These are phyloP conservation scores for Nycteola revayana DNA, from an alignment of 2,888 invertebrate species.

Conservation along the genomic window DNA sequence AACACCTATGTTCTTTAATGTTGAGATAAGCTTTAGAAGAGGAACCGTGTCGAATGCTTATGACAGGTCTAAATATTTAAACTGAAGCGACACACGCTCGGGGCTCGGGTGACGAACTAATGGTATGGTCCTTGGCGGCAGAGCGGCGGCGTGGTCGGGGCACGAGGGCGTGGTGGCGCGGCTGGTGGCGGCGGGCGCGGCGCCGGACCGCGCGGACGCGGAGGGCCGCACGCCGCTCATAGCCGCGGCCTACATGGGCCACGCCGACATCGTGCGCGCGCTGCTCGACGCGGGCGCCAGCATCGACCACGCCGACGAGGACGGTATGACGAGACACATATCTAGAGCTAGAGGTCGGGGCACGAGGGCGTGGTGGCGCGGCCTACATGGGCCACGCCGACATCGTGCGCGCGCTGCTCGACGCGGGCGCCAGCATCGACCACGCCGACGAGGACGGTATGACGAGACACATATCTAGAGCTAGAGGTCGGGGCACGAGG, in stretches of 20 bases:
- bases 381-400: slow-evolving; percentile 98
- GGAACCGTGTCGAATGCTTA: too few species aligned
- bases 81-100: too few species aligned
- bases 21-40: too few species aligned
- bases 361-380: slow-evolving; percentile 91
- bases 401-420: slow-evolving; percentile 91
- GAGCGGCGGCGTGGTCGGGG: slow-evolving; percentile 97
- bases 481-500: slow-evolving; percentile 97
- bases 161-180: slow-evolving; percentile 92
- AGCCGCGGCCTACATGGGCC: slow-evolving; percentile 98
- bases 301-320: slow-evolving; percentile 93
- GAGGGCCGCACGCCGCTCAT: slow-evolving; percentile 96
- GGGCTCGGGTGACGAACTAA: too few species aligned
- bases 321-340: too few species aligned
- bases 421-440: slow-evolving; percentile 91
- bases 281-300: slow-evolving; percentile 91
- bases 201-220: slow-evolving; percentile 91
- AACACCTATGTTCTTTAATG: too few species aligned
- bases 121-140: too few species aligned
- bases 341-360: slow-evolving; percentile 98
- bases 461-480: too few species aligned
- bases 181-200: slow-evolving; percentile 88
- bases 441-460: slow-evolving; percentile 91
- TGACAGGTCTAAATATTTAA: too few species aligned
- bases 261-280: slow-evolving; percentile 93